phyloP scores from a whole-genome alignment of 2,888 invertebrate species.

The Hemicrepidius hirtus region DNA sequence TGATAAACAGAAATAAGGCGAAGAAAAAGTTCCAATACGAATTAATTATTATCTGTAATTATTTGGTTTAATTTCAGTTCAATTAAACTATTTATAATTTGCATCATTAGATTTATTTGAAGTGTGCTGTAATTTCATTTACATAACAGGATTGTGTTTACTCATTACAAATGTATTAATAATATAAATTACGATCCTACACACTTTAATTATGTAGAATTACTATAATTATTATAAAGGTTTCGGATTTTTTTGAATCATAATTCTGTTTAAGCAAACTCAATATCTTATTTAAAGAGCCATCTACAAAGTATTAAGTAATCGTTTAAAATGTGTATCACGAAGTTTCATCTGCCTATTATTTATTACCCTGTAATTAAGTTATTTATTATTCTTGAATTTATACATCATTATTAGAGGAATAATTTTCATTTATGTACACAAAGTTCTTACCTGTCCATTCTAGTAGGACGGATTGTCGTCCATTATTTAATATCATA shows the following conservation, averaged over 20 bases:
- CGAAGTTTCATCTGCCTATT: constrained; percentile 2
- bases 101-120: neutral
- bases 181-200: too few species aligned
- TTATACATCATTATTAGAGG: constrained; percentile 24
- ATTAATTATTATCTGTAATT: neutral
- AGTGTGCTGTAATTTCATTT: neutral
- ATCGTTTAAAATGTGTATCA: constrained; percentile 16
- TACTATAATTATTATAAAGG: too few species aligned
- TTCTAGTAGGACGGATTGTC: neutral
- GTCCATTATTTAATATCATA: constrained; percentile 27
- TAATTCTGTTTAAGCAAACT: too few species aligned
- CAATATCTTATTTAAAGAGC: too few species aligned
- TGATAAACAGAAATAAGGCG: too few species aligned
- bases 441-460: constrained; percentile 17
- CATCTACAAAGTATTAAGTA: neutral
- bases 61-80: neutral
- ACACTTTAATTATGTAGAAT: too few species aligned
- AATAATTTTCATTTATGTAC: constrained; percentile 31
- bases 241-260: too few species aligned
- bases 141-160: constrained; percentile 1
- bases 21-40: too few species aligned
- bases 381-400: constrained; percentile 31
- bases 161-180: neutral
- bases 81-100: neutral
- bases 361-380: constrained; percentile 27